Evolutionary conservation across 2,888 invertebrate genomes (phyloP).

Genomic region (Drosophila sordidula): DNA sequence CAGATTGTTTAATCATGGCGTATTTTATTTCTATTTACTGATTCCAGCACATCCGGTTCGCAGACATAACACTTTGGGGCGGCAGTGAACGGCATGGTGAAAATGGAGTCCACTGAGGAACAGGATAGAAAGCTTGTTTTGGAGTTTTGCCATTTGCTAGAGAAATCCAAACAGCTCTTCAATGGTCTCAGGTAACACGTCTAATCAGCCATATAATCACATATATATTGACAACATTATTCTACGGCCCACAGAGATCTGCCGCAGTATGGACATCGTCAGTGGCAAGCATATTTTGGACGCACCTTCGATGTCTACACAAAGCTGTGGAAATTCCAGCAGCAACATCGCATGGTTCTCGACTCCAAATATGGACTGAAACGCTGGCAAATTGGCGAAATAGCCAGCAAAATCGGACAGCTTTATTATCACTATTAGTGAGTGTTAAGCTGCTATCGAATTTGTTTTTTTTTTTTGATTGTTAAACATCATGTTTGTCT

Average conservation of each 20-base stretch:
- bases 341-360: slow-evolving; percentile 95
- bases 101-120: slow-evolving; percentile 93
- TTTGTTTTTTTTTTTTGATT: neutral
- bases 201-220: neutral
- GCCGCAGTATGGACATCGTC: slow-evolving; percentile 98
- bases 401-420: slow-evolving; percentile 99
- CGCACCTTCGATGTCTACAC: slow-evolving; percentile 99
- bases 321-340: slow-evolving; percentile 99
- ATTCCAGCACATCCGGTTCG: slow-evolving; percentile 79
- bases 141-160: slow-evolving; percentile 97
- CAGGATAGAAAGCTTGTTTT: slow-evolving; percentile 96
- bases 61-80: slow-evolving; percentile 84
- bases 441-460: slow-evolving; percentile 85
- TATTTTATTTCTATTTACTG: neutral
- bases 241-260: slow-evolving; percentile 90
- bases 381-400: slow-evolving; percentile 99
- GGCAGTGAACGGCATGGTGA: slow-evolving; percentile 87
- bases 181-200: slow-evolving; percentile 93
- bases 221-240: neutral
- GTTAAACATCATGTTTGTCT: too few species aligned
- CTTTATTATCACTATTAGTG: slow-evolving; percentile 99
- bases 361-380: slow-evolving; percentile 97
- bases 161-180: slow-evolving; percentile 98
- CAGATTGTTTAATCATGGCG: slow-evolving; percentile 42
- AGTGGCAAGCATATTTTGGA: slow-evolving; percentile 99